phyloP scores from a whole-genome alignment of 2,888 invertebrate species.

The Aproaerema taeniolella region DNA sequence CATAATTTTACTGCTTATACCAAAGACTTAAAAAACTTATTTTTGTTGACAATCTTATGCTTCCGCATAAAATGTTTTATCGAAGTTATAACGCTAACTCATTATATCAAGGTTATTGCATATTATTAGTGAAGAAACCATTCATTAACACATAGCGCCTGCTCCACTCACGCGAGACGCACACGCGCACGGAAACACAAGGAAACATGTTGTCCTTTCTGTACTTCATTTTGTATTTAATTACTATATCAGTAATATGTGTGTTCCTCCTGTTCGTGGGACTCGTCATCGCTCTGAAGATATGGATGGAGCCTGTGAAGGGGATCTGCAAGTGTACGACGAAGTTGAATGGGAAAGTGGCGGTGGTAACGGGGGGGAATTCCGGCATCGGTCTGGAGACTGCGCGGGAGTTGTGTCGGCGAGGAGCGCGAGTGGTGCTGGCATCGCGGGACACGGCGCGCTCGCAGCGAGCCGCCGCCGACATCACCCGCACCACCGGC shows the following conservation, averaged over 20 bases:
- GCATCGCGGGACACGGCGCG: conserved; percentile 85
- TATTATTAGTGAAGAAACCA: too few relatives aligned
- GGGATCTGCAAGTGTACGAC: conserved; percentile 44
- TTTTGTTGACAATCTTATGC: too few relatives aligned
- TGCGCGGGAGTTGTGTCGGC: conserved; percentile 81
- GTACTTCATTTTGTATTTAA: conserved; percentile 8
- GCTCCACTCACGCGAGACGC: too few relatives aligned
- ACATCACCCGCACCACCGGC: conserved; percentile 82
- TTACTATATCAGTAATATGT: too few relatives aligned
- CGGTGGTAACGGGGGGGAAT: conserved; percentile 88
- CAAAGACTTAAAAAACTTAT: too few relatives aligned
- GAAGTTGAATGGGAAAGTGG: conserved; percentile 73
- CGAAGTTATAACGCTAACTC: too few relatives aligned
- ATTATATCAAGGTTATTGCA: too few relatives aligned
- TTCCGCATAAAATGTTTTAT: too few relatives aligned
- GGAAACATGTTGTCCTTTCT: too few relatives aligned
- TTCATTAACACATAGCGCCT: too few relatives aligned
- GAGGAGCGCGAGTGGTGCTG: conserved; percentile 83
- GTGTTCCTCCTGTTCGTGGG: too few relatives aligned
- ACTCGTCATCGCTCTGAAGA: conserved; percentile 20
- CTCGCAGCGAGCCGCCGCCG: conserved; percentile 82
- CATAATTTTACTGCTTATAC: too few relatives aligned
- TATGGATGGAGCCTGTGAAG: conserved; percentile 30
- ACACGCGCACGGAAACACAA: not conserved
- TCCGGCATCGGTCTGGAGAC: conserved; percentile 90